Percentiles rank a stretch among this genome's conserved stretches.
These are phyloP conservation scores for Psittacula cyanocephala DNA, from an alignment of 2,113 vertebrate genomes.

Conservation along the genomic window DNA sequence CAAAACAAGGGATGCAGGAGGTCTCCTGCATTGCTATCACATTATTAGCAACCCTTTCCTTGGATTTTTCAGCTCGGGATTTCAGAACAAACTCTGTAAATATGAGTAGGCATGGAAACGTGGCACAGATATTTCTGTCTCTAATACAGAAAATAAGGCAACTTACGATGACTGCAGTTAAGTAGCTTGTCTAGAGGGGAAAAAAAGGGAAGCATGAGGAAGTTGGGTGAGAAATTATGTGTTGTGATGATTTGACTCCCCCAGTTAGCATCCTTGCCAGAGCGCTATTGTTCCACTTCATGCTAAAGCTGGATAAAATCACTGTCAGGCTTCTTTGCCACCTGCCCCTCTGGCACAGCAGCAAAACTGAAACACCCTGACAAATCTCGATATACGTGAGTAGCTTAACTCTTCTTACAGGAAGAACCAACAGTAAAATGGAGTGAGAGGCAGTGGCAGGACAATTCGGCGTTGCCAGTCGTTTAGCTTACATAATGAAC, in stretches of 20 bases:
- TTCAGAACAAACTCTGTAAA: constrained; percentile 32
- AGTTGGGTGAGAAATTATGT: neutral
- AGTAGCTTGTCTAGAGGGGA: constrained; percentile 2
- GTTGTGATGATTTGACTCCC: neutral
- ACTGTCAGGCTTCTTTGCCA: neutral
- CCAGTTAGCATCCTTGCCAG: neutral
- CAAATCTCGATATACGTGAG: neutral
- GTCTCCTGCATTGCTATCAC: neutral
- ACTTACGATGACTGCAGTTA: constrained; percentile 5
- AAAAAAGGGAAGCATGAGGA: neutral
- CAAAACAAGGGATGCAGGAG: neutral
- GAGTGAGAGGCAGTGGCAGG: neutral
- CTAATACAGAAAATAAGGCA: constrained; percentile 36
- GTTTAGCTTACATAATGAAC: neutral
- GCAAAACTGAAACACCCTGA: neutral
- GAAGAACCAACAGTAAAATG: neutral
- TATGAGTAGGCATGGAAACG: constrained; percentile 61
- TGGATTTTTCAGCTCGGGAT: constrained; percentile 3
- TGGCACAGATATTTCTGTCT: constrained; percentile 51
- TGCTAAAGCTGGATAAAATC: neutral
- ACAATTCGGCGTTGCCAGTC: neutral
- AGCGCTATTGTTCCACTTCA: neutral
- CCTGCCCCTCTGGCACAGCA: neutral
- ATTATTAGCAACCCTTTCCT: neutral
- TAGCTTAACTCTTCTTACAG: neutral